Evolutionary conservation across 2,113 vertebrate genomes (phyloP).

Genomic region (Vombatus ursinus): DNA sequence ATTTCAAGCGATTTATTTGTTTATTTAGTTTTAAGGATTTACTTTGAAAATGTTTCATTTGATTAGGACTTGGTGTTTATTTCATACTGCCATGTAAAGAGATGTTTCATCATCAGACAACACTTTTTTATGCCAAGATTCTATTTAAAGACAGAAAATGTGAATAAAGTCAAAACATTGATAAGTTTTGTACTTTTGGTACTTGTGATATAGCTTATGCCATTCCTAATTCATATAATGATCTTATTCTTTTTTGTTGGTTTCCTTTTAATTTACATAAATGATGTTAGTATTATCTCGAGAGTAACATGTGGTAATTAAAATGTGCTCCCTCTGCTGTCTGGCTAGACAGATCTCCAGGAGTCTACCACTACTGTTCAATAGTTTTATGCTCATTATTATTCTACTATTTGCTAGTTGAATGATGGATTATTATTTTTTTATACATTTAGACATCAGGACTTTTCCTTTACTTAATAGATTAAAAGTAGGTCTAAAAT

Average conservation of each 20-base stretch:
- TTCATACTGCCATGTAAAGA: not conserved
- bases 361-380: too few relatives aligned
- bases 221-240: not conserved
- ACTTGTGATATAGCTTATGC: not conserved
- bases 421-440: slow-evolving; percentile 14
- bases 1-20: not conserved
- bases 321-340: not conserved
- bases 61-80: slow-evolving; percentile 41
- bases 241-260: not conserved
- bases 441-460: not conserved
- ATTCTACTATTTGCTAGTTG: not conserved
- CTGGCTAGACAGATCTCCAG: not conserved
- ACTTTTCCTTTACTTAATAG: slow-evolving; percentile 8
- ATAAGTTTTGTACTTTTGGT: not conserved
- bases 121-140: slow-evolving; percentile 20
- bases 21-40: slow-evolving; percentile 35
- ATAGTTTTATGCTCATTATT: too few relatives aligned
- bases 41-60: slow-evolving; percentile 62
- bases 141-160: not conserved
- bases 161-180: not conserved
- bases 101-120: slow-evolving; percentile 52
- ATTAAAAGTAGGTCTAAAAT: not conserved
- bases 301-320: not conserved
- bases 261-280: not conserved
- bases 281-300: too few relatives aligned